Percentiles rank a stretch among this genome's conserved stretches.
phyloP scores from a whole-genome alignment of 2,888 invertebrate species.

The Limnephilus marmoratus region DNA sequence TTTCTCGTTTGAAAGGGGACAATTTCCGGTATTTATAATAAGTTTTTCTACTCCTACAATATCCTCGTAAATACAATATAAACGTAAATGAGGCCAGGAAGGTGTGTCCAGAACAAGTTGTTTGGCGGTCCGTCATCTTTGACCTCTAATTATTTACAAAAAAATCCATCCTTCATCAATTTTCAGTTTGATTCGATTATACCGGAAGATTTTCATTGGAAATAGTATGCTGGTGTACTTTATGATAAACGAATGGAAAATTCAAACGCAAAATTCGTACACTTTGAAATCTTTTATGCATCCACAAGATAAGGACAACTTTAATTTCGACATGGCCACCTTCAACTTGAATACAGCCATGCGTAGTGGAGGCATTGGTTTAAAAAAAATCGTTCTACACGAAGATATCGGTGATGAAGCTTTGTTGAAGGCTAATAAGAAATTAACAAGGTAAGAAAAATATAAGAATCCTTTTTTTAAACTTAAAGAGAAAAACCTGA shows the following conservation, averaged over 20 bases:
- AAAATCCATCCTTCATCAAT: not conserved
- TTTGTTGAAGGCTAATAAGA: constrained; percentile 21
- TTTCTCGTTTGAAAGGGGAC: too few species aligned
- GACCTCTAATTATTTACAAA: too few species aligned
- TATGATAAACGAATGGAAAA: constrained; percentile 77
- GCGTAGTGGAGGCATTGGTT: constrained; percentile 13
- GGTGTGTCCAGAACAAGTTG: too few species aligned
- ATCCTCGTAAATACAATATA: too few species aligned
- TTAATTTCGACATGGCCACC: constrained; percentile 38
- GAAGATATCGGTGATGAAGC: constrained; percentile 49
- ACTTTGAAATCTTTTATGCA: constrained; percentile 39
- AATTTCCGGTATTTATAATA: too few species aligned
- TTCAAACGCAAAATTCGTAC: constrained; percentile 72
- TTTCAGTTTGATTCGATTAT: constrained; percentile 77
- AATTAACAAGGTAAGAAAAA: constrained; percentile 22
- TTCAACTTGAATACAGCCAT: not conserved
- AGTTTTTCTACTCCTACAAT: not conserved
- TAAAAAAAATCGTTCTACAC: constrained; percentile 59
- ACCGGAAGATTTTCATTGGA: constrained; percentile 77
- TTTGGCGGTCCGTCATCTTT: too few species aligned
- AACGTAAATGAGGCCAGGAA: too few species aligned
- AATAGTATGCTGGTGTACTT: constrained; percentile 77
- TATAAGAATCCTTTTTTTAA: not conserved
- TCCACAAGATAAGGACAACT: constrained; percentile 45
- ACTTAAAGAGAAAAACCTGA: too few species aligned